These are phyloP conservation scores for Lepidostoma basale DNA, from an alignment of 1,140 invertebrate genomes.

Conservation along the genomic window DNA sequence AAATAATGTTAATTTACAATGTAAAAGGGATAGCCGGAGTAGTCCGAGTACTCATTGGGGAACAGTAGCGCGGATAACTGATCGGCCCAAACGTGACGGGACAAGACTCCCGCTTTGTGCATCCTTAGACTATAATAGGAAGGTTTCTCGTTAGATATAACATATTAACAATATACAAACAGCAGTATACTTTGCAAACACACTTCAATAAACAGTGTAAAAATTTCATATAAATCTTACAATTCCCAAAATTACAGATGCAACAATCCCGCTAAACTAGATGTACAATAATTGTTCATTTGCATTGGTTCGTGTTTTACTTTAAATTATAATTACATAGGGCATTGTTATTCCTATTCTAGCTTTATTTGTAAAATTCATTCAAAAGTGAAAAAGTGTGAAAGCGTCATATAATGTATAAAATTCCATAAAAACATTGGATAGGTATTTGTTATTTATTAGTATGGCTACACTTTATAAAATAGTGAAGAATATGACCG, in stretches of 20 bases:
- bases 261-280: constrained; percentile 7
- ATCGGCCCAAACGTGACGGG: neutral
- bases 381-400: constrained; percentile 37
- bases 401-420: constrained; percentile 34
- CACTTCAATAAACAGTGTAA: constrained; percentile 29
- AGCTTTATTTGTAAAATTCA: constrained; percentile 27
- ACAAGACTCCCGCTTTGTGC: constrained; percentile 34
- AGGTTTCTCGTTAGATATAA: constrained; percentile 28
- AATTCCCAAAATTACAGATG: constrained; percentile 15
- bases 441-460: too few relatives aligned
- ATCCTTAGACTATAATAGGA: constrained; percentile 24
- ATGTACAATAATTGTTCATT: constrained; percentile 28
- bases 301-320: constrained; percentile 31
- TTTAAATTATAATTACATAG: constrained; percentile 5
- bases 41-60: too few relatives aligned
- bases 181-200: constrained; percentile 32
- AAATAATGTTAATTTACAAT: too few relatives aligned
- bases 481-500: too few relatives aligned
- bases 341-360: constrained; percentile 10
- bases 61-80: neutral
- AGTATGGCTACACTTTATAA: too few relatives aligned
- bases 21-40: too few relatives aligned
- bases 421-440: constrained; percentile 22
- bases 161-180: constrained; percentile 35
- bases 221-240: constrained; percentile 9